These are phyloP conservation scores for Tetrao urogallus DNA, from an alignment of 2,113 vertebrate genomes.

Conservation along the genomic window DNA sequence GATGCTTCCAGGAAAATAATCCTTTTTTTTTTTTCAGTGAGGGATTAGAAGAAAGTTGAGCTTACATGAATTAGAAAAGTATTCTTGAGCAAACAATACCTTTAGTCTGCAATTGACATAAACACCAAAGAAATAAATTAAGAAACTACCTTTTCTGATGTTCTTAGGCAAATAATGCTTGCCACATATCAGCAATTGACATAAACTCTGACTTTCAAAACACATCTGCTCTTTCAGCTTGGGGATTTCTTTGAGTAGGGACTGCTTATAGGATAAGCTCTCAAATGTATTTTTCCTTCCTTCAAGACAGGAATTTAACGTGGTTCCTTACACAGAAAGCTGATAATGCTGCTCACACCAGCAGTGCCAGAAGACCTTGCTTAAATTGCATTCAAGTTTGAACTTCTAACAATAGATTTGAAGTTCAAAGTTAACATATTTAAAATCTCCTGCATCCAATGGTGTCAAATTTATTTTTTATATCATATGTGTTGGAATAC, in stretches of 20 bases:
- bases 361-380: conserved; percentile 43
- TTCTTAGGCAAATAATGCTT: neutral
- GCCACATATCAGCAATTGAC: neutral
- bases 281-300: conserved; percentile 52
- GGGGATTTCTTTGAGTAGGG: neutral
- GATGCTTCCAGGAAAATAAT: neutral
- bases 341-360: conserved; percentile 48
- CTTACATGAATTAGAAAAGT: neutral
- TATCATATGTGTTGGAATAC: conserved; percentile 29
- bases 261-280: conserved; percentile 7
- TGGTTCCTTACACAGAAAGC: conserved; percentile 62
- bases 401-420: conserved; percentile 60
- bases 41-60: neutral
- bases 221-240: conserved; percentile 33
- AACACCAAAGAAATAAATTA: neutral
- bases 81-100: neutral
- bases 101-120: neutral
- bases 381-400: conserved; percentile 62
- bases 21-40: neutral
- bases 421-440: conserved; percentile 70
- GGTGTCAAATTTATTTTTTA: conserved; percentile 45
- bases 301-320: conserved; percentile 40
- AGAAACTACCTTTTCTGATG: neutral
- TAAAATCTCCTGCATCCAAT: conserved; percentile 30
- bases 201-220: conserved; percentile 11